Evolutionary conservation across 2,888 invertebrate species (phyloP).

Genomic region (Gastrophysa polygoni): DNA sequence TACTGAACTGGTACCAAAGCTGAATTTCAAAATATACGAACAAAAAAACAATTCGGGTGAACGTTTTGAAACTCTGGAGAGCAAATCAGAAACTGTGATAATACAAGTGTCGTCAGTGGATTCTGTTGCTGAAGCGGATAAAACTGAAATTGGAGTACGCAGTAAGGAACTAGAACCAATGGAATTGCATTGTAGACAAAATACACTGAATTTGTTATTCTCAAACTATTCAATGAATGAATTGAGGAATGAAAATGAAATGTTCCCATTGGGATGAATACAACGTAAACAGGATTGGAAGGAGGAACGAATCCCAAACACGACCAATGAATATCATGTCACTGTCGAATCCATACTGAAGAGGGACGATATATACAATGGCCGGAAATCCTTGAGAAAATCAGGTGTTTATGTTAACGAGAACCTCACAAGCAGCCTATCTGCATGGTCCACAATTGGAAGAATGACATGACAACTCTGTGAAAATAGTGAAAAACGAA

Average conservation of each 20-base stretch:
- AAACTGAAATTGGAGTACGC: no score
- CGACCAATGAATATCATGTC: background rate
- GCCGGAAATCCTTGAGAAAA: background rate
- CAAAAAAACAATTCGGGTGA: no score
- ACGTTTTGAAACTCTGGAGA: no score
- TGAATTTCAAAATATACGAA: no score
- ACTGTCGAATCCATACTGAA: background rate
- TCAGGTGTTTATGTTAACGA: background rate
- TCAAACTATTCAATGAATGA: background rate
- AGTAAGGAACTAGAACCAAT: no score
- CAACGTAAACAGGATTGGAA: constrained; percentile 1
- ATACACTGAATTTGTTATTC: no score
- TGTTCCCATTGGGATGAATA: constrained; percentile 6
- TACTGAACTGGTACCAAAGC: no score
- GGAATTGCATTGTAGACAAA: no score
- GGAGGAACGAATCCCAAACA: background rate
- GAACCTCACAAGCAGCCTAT: background rate
- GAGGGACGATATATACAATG: background rate
- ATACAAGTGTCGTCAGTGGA: no score
- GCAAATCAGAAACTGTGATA: no score
- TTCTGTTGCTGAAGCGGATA: no score
- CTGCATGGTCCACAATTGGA: background rate
- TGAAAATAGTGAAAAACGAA: background rate
- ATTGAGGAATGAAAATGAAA: background rate
- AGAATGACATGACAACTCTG: constrained; percentile 1